Percentiles rank a stretch among this genome's conserved stretches.
These are phyloP conservation scores for Ectobius pallidus DNA, from an alignment of 2,888 invertebrate species.

Conservation along the genomic window DNA sequence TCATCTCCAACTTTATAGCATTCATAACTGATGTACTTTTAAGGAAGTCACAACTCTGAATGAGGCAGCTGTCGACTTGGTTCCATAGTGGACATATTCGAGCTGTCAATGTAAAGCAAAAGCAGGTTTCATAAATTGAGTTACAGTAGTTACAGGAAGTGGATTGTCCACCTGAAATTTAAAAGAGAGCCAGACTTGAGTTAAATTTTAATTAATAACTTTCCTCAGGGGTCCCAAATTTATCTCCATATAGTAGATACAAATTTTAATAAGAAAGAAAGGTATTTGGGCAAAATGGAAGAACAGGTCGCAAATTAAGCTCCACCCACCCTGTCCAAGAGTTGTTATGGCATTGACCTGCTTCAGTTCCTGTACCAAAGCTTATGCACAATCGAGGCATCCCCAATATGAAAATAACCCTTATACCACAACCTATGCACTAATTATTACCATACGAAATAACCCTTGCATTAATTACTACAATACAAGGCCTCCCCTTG, in stretches of 20 bases:
- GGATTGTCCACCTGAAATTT: background rate
- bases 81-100: slow-evolving; percentile 53
- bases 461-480: too few species aligned
- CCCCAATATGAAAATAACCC: too few species aligned
- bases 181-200: background rate
- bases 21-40: slow-evolving; percentile 42
- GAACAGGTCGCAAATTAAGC: too few species aligned
- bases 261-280: background rate
- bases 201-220: too few species aligned
- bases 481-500: too few species aligned
- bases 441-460: too few species aligned
- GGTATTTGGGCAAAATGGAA: background rate
- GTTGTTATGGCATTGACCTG: too few species aligned
- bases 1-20: slow-evolving; percentile 49
- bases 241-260: too few species aligned
- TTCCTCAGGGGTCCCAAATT: background rate
- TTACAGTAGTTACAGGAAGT: slow-evolving; percentile 44
- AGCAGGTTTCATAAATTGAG: slow-evolving; percentile 50
- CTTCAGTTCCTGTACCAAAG: too few species aligned
- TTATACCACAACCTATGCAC: too few species aligned
- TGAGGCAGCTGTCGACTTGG: slow-evolving; percentile 48
- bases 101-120: slow-evolving; percentile 51
- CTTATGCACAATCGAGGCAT: too few species aligned
- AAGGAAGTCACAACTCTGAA: slow-evolving; percentile 50
- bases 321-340: too few species aligned